phyloP scores from a whole-genome alignment of 2,888 invertebrate species.

The Archips xylosteana region DNA sequence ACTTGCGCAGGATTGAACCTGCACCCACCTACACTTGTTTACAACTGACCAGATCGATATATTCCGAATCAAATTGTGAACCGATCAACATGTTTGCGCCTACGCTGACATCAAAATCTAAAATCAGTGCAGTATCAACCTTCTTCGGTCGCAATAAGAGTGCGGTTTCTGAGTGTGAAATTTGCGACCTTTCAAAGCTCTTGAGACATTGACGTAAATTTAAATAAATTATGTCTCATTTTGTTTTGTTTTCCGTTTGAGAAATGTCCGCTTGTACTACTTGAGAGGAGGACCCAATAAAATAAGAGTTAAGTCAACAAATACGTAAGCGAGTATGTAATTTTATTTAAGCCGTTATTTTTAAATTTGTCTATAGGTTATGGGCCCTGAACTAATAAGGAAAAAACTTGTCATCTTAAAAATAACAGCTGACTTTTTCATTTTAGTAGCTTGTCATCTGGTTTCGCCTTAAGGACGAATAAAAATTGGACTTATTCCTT shows the following conservation, averaged over 20 bases:
- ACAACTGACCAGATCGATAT: slow-evolving; percentile 73
- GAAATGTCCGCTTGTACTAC: neutral
- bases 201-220: slow-evolving; percentile 57
- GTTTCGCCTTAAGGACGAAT: no score
- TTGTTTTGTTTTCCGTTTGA: slow-evolving; percentile 1
- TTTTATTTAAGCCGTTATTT: no score
- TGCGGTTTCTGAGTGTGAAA: slow-evolving; percentile 51
- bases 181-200: slow-evolving; percentile 72
- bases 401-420: no score
- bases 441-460: no score
- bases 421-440: no score
- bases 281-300: neutral
- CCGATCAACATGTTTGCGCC: slow-evolving; percentile 77
- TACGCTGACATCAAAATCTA: slow-evolving; percentile 60
- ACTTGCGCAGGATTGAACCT: slow-evolving; percentile 68
- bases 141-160: slow-evolving; percentile 48
- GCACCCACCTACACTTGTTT: slow-evolving; percentile 74
- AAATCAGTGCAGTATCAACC: slow-evolving; percentile 48
- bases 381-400: no score
- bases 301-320: neutral
- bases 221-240: slow-evolving; percentile 50
- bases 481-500: no score
- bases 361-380: no score
- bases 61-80: slow-evolving; percentile 80
- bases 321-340: neutral